phyloP scores from a whole-genome alignment of 2,797 vertebrate species.

The Leucoraja ocellata region DNA sequence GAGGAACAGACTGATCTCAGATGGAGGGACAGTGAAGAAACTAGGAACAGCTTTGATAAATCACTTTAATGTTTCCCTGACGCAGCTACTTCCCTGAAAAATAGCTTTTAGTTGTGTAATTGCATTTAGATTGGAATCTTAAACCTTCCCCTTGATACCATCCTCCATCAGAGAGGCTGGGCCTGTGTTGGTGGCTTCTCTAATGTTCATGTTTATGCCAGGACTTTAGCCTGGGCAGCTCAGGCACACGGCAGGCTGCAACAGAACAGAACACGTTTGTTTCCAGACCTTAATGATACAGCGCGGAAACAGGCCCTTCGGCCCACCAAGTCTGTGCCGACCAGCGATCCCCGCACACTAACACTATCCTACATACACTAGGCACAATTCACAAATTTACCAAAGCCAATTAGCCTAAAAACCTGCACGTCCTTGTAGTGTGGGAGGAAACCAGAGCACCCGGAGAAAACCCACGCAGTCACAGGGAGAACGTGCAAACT shows the following conservation, averaged over 20 bases:
- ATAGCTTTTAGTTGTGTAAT: conserved; percentile 28
- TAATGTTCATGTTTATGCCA: no score
- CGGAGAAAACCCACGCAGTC: no score
- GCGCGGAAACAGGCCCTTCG: no score
- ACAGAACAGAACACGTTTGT: not conserved
- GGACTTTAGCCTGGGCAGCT: not conserved
- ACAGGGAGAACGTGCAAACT: no score
- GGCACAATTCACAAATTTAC: no score
- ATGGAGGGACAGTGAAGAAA: not conserved
- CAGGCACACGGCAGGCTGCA: not conserved
- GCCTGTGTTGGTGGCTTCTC: not conserved
- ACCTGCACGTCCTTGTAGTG: no score
- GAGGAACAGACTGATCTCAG: not conserved
- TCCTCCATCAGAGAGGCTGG: not conserved
- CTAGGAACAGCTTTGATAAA: no score
- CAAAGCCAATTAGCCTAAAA: no score
- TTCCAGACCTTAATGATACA: not conserved
- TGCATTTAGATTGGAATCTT: conserved; percentile 6
- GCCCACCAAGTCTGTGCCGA: no score
- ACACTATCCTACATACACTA: no score
- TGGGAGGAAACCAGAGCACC: no score
- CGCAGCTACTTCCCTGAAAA: not conserved
- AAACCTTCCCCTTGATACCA: not conserved
- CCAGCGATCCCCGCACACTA: no score
- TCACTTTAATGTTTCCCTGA: not conserved